A percentile compares a stretch with the other conserved stretches of the same genome.
These are phyloP conservation scores for Sebastes matsubarae DNA, from an alignment of 2,797 vertebrate genomes.

Conservation along the genomic window DNA sequence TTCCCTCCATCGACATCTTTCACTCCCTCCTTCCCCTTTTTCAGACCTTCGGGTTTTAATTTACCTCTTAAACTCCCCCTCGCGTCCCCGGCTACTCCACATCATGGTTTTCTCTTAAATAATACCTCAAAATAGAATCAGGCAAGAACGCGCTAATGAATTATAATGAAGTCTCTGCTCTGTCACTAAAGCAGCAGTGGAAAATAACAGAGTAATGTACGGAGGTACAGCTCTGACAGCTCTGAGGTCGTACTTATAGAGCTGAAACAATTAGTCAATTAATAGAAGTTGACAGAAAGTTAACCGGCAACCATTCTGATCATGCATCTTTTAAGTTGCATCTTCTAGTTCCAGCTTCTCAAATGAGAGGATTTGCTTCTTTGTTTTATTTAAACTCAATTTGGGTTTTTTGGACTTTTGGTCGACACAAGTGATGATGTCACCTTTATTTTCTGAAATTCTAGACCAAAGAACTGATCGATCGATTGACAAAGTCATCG, in stretches of 20 bases:
- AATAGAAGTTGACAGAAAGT: background rate
- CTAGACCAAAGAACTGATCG: background rate
- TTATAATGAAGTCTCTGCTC: constrained; percentile 11
- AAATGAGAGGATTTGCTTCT: background rate
- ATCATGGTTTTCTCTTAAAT: constrained; percentile 40
- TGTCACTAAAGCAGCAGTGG: constrained; percentile 7
- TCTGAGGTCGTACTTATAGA: background rate
- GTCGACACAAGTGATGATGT: background rate
- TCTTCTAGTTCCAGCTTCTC: background rate
- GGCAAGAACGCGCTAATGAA: constrained; percentile 29
- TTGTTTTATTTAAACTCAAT: background rate
- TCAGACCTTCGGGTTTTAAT: constrained; percentile 68
- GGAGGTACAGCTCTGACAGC: background rate
- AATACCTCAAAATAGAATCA: constrained; percentile 48
- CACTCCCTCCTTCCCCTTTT: constrained; percentile 48
- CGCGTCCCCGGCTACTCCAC: background rate
- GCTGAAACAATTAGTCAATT: background rate
- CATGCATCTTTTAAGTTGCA: background rate
- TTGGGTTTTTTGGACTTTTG: background rate
- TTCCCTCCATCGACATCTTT: constrained; percentile 51
- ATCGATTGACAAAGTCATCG: background rate
- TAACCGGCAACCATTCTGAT: background rate
- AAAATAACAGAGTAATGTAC: background rate
- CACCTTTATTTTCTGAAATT: background rate
- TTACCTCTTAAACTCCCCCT: constrained; percentile 32